Base-by-base conservation (phyloP, 2,888 invertebrate species). In the Diogma glabrata region DNA sequence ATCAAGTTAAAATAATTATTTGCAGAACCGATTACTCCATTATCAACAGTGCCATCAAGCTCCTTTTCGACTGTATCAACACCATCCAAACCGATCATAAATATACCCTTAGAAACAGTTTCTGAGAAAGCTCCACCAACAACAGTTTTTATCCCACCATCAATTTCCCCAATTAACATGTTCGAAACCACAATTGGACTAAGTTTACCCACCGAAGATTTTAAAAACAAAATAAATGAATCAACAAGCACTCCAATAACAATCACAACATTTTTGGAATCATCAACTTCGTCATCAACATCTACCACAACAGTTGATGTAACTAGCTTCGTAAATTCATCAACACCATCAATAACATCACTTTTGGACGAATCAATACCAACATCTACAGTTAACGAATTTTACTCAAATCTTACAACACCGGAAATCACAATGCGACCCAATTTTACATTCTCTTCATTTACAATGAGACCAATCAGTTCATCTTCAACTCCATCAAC, bases 401-500 rank as follows among this genome's bases (percentile, higher is more conserved):
- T n/a, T n/a, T n/a, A n/a, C n/a, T n/a, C n/a, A n/a, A n/a, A n/a
- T n/a, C n/a, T n/a, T n/a, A 33, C 38, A 38, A 28, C 26, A 28
- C 14, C 49, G 22, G 12, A 10, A 12, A 24, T n/a, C 23, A 24
- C 47, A n/a, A 16, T 26, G 7, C n/a, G 7, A 24, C 24, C 47
- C 22, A 24, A n/a, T n/a, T n/a, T 30, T 30, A n/a, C 24, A 10
- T 17, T 47, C 16, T 26, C 47, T 6, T 26, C 26, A 17, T 17
- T 47, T 19, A 4, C n/a, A 12, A 30, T 20, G 12, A 33, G 14
- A 33, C 30, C 36, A 17, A 24, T 20, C 10, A 49, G 51, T 7
- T 57, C 61, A 30, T 62, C 65, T 26, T 53, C 59, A 51, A 62
- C 62, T 40, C 56, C 58, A 26, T 61, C 58, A 49, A 60, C 64